Evolutionary conservation across 2,113 vertebrate species (phyloP).

Genomic region (Carollia perspicillata): DNA sequence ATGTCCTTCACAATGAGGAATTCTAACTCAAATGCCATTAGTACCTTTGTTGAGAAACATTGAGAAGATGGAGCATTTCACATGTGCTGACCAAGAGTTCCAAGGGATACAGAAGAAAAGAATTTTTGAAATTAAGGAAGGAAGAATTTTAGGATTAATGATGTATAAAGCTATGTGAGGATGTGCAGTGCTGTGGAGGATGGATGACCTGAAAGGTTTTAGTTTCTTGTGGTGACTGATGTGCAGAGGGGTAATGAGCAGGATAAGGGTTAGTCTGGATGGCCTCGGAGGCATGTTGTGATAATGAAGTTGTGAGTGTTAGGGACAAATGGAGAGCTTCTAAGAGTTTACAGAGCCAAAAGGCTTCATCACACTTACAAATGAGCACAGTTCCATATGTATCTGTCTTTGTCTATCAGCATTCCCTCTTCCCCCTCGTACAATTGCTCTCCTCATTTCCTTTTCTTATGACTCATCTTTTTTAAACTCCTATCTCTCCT

Average conservation of each 20-base stretch:
- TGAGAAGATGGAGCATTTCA: not conserved
- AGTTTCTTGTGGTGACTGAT: not conserved
- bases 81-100: not conserved
- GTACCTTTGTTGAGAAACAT: not conserved
- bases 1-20: not conserved
- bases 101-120: not conserved
- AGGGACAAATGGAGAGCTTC: not conserved
- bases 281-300: not conserved
- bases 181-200: rapidly evolving
- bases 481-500: not conserved
- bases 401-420: not conserved
- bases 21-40: not conserved
- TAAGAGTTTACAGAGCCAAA: not conserved
- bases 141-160: not conserved
- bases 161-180: not conserved
- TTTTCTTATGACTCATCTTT: not conserved
- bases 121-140: not conserved
- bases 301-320: not conserved
- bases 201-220: not conserved
- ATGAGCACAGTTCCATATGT: not conserved
- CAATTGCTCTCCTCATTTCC: not conserved
- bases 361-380: not conserved
- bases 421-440: not conserved
- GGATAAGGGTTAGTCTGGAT: not conserved
- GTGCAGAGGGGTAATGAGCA: not conserved